Evolutionary conservation across 1,140 invertebrate species (phyloP), one percentile per base, ranked within the genome.

Genomic region (Teleopsis dalmanni): DNA sequence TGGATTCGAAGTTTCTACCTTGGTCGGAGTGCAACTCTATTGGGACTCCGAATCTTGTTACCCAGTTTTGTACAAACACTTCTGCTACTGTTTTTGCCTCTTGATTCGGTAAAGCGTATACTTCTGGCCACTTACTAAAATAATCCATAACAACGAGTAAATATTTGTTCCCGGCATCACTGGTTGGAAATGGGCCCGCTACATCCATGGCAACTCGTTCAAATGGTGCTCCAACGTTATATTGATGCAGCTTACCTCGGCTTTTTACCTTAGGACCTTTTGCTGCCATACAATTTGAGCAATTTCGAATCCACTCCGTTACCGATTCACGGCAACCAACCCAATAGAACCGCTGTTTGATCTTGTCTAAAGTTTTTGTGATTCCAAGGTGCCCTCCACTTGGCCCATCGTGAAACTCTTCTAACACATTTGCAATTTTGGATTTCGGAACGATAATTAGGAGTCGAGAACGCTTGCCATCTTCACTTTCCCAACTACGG

Each of bases 71-170:
- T 3, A 73, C 56, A 21, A 73, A 51, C 4, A 52, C 51, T 16
- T 62, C 48, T 2, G 64, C 72, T 9, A 72, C 48, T 1, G 62
- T 71, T 38, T 33, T 0, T 65, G 63, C n/a, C 50, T 64, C 57
- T 52, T 72, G 61, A 50, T 74, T 59, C n/a, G 61, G 58, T 13
- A 72, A 53, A 3, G 63, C 50, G 45, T 59, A 63, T 13, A 53
- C 57, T 52, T 71, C 66, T 6, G 58, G 48, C 57, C 60, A 74
- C 48, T 70, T 75, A 13, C 57, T 73, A 50, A 74, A 75, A 47
- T 64, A 60, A 52, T 49, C 40, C 47, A 53, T 49, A 13, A 70
- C 42, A 4, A 71, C 65, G 4, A 73, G 34, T 10, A 73, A 60
- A 53, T 70, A 71, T 50, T 54, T 60, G 41, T 65, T 64, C 3